Evolutionary conservation across 2,113 vertebrate genomes (phyloP).

Genomic region (Chunga burmeisteri): DNA sequence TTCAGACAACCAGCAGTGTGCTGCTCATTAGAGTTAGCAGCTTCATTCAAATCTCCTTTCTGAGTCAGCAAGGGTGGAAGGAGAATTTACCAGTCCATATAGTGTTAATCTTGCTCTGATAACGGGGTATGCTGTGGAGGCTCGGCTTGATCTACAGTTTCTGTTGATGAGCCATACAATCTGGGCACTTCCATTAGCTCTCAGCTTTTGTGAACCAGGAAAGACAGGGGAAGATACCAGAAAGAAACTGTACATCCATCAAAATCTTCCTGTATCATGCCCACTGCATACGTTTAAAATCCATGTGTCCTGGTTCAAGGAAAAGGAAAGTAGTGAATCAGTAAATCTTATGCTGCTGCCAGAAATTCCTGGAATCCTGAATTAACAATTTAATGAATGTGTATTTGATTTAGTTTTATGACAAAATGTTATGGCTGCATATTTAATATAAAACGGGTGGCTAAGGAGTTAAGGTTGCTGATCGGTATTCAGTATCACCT

Average conservation of each 20-base stretch:
- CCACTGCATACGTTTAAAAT: background rate
- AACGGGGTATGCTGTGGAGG: background rate
- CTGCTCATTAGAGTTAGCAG: slow-evolving; percentile 23
- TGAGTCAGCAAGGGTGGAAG: background rate
- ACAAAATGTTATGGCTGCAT: background rate
- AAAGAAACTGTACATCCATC: background rate
- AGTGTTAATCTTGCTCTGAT: background rate
- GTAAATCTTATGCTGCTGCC: background rate
- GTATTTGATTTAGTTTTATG: background rate
- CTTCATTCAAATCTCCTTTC: slow-evolving; percentile 11
- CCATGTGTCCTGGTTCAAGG: background rate
- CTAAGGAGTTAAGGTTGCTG: background rate
- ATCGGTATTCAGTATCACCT: background rate
- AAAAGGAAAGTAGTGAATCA: background rate
- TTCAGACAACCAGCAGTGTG: background rate
- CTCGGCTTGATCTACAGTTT: background rate
- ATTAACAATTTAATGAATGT: background rate
- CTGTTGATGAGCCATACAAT: background rate
- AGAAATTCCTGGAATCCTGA: background rate
- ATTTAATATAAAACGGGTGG: background rate
- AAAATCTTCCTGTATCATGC: background rate
- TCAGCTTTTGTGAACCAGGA: background rate
- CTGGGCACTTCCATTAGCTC: background rate
- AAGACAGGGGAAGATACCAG: background rate
- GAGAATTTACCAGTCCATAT: background rate